Evolutionary conservation across 2,797 vertebrate species (phyloP).

Genomic region (Mus spretus): DNA sequence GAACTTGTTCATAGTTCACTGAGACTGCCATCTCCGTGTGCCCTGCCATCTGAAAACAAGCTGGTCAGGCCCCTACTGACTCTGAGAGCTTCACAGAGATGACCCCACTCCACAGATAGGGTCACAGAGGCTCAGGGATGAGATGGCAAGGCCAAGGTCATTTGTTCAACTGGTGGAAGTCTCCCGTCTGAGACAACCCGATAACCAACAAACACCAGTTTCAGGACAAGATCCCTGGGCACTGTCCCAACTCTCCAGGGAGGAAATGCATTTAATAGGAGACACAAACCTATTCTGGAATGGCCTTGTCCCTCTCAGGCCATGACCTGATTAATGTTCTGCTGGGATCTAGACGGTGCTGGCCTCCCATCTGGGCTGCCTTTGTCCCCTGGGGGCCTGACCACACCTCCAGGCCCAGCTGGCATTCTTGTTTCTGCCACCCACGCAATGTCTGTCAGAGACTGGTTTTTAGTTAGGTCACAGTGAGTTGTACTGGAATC

Average conservation of each 20-base stretch:
- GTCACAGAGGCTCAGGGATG: background rate
- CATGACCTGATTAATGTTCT: constrained; percentile 4
- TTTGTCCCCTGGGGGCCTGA: background rate
- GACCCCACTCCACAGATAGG: background rate
- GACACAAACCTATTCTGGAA: background rate
- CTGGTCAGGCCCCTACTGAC: background rate
- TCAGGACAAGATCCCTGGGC: background rate
- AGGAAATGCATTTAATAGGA: background rate
- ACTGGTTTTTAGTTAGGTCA: constrained; percentile 66
- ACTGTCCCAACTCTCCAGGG: background rate
- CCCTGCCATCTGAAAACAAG: background rate
- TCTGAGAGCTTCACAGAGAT: background rate
- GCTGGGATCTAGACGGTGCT: background rate
- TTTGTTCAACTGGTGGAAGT: background rate
- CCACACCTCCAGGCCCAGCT: background rate
- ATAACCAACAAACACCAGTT: background rate
- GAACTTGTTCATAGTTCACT: background rate
- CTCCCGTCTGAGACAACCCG: background rate
- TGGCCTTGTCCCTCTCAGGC: background rate
- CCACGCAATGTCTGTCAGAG: background rate
- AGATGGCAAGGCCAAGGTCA: background rate
- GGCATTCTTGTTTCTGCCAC: constrained; percentile 22
- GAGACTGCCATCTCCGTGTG: background rate
- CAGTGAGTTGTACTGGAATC: constrained; percentile 18
- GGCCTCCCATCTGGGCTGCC: background rate